Percentiles rank a stretch among this genome's conserved stretches.
phyloP scores from a whole-genome alignment of 2,888 invertebrate genomes.

The Thysanoteuthis rhombus region DNA sequence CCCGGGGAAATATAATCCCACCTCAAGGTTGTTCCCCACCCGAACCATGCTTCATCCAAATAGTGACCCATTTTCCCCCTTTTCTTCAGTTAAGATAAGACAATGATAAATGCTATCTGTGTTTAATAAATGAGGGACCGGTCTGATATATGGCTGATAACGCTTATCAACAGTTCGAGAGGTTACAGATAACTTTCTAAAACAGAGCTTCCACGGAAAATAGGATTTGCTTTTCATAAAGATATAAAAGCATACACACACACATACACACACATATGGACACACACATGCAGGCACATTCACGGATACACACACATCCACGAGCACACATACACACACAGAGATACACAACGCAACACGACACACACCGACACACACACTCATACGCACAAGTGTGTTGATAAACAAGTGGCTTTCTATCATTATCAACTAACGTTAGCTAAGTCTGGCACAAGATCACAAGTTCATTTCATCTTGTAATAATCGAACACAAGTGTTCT shows the following conservation, averaged over 20 bases:
- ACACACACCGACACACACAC: too few relatives aligned
- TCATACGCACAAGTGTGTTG: too few relatives aligned
- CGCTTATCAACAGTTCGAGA: not conserved
- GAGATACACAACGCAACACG: not conserved
- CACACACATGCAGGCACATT: not conserved
- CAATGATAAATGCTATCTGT: not conserved
- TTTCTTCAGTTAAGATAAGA: constrained; percentile 12
- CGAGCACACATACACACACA: not conserved
- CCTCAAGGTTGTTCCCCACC: not conserved
- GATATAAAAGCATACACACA: not conserved
- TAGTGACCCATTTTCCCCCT: not conserved
- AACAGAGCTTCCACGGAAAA: not conserved
- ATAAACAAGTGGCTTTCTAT: too few relatives aligned
- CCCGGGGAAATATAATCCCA: not conserved
- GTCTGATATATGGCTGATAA: not conserved
- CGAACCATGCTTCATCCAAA: not conserved
- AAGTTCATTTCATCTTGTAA: too few relatives aligned
- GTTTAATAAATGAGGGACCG: not conserved
- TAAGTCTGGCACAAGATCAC: too few relatives aligned
- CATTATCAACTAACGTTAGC: too few relatives aligned
- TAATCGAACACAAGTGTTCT: too few relatives aligned
- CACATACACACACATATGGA: not conserved
- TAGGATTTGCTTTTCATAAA: not conserved
- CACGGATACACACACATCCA: not conserved
- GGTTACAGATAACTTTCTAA: not conserved